Base-by-base conservation (phyloP, 1,140 invertebrate genomes). In the Papilio polyxenes region DNA sequence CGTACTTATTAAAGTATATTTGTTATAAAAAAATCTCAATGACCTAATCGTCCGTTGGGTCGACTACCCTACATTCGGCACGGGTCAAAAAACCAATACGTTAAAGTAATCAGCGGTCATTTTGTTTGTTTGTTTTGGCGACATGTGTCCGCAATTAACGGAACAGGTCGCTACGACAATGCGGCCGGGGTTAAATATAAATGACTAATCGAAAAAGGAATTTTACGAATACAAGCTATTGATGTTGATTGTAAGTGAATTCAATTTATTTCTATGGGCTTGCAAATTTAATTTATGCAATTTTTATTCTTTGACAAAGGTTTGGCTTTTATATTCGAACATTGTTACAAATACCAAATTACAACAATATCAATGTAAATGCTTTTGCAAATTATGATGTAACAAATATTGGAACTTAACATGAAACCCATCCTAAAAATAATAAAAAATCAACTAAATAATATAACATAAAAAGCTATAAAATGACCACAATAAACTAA, bases 51-150 rank as follows among this genome's bases (percentile, higher is more conserved):
- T 17, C 62, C 78, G 79, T 77, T 11, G 82, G 82, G 53, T 62
- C 82, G 77, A 4, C 75, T 80, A 51, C 62, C 65, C 82, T 56
- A 77, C 77, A 82, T 59, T 80, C 77, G 78, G 56, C 56, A 31
- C 51, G 69, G 84, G 83, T 83, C 83, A 82, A 85, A 84, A 69
- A 85, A 84, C 77, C 83, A 81, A 85, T 83, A 76, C 44, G 85
- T 87, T 84, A 84, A 53, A 53, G 4, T 84, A 83, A 84, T 82
- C 81, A 80, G 82, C 56, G 72, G 76, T 83, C 37, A 81, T 81
- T 84, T 53, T 74, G 81, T 85, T 78, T 81, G 81, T 83, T 62
- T 81, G 78, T 83, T 77, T 62, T 75, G 78, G 74, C 81, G 78
- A 83, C 85, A 85, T 87, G 82, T 87, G 84, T 84, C 82, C 56